phyloP scores from a whole-genome alignment of 1,140 invertebrate species.

The Cydia amplana region DNA sequence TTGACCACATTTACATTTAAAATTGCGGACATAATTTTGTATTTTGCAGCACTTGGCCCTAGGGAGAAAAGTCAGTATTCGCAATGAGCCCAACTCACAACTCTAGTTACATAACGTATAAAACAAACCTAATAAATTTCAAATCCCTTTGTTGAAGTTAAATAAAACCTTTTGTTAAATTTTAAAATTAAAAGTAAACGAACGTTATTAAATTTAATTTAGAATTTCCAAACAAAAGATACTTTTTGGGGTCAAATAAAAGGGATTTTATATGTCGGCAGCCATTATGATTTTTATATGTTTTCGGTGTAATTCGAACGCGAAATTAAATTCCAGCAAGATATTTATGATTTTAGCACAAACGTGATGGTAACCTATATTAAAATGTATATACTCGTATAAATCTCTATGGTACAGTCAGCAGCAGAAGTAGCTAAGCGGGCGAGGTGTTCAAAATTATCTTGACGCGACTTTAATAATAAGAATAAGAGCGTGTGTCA shows the following conservation, averaged over 20 bases:
- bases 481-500: no score
- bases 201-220: conserved; percentile 13
- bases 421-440: no score
- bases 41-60: neutral
- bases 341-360: neutral
- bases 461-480: no score
- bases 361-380: neutral
- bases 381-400: no score
- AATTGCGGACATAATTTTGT: neutral
- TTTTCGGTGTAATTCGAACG: neutral
- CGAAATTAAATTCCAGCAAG: neutral
- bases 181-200: conserved; percentile 19
- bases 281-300: neutral
- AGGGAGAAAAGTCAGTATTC: neutral
- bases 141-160: conserved; percentile 2
- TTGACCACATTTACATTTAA: neutral
- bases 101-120: neutral
- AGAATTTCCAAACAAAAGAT: conserved; percentile 19
- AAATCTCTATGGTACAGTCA: no score
- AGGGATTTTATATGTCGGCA: neutral
- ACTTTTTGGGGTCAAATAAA: conserved; percentile 10
- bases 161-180: conserved; percentile 9
- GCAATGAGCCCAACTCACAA: neutral
- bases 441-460: no score
- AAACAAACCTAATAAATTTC: conserved; percentile 19